Evolutionary conservation across 2,888 invertebrate genomes (phyloP).

Genomic region (Odontocolon sp.): DNA sequence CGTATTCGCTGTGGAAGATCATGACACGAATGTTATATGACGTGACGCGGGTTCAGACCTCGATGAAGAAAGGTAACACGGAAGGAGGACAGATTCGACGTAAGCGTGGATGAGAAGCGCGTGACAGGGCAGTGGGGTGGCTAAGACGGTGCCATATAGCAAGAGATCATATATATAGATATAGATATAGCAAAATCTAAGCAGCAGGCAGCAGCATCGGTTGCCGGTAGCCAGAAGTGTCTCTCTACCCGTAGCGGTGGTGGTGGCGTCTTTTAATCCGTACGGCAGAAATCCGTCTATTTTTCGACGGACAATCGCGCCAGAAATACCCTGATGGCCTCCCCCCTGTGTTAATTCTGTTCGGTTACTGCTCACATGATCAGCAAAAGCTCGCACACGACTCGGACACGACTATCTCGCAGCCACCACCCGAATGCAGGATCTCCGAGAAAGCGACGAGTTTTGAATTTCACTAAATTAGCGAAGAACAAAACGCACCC

Average conservation of each 20-base stretch:
- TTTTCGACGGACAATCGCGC: constrained; percentile 80
- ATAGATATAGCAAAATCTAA: constrained; percentile 28
- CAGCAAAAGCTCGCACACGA: no score
- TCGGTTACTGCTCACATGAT: constrained; percentile 72
- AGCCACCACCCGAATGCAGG: no score
- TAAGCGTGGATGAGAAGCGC: constrained; percentile 26
- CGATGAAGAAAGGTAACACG: constrained; percentile 55
- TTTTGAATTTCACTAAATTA: no score
- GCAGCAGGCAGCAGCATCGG: constrained; percentile 17
- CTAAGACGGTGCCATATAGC: neutral
- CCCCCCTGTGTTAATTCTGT: constrained; percentile 76
- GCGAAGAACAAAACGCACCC: no score
- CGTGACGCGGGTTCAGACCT: constrained; percentile 52
- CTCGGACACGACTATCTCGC: no score
- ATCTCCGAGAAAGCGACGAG: no score
- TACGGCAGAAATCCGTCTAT: constrained; percentile 75
- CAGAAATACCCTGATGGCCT: constrained; percentile 77
- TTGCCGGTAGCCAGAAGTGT: constrained; percentile 38
- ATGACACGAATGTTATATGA: constrained; percentile 8
- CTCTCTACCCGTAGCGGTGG: constrained; percentile 28
- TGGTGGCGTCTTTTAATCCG: constrained; percentile 77
- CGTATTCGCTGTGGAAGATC: constrained; percentile 28
- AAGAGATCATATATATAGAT: neutral
- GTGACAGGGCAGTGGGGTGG: neutral
- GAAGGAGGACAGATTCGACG: constrained; percentile 51